Percentiles rank a stretch among this genome's conserved stretches.
Evolutionary conservation across 1,140 invertebrate genomes (phyloP).

Genomic region (Rhopalosiphum maidis): DNA sequence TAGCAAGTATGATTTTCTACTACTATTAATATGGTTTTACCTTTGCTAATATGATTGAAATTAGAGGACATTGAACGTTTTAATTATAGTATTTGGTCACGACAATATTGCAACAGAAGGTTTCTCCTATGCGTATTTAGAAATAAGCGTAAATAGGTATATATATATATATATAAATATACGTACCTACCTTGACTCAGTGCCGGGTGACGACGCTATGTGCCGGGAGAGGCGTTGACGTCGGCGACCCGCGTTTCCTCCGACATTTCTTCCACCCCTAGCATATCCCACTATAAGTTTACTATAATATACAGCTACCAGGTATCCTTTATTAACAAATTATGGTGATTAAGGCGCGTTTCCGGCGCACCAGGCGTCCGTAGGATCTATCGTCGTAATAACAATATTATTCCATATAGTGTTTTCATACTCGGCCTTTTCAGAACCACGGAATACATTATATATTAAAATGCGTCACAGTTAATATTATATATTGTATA

Average conservation of each 20-base stretch:
- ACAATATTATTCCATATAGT: neutral
- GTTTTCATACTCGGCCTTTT: neutral
- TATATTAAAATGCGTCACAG: neutral
- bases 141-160: neutral
- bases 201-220: neutral
- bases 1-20: no score
- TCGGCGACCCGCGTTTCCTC: conserved; percentile 2
- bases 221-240: neutral
- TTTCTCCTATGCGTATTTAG: neutral
- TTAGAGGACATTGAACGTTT: neutral
- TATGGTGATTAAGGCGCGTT: conserved; percentile 26
- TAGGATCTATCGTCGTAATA: conserved; percentile 14
- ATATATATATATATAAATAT: neutral
- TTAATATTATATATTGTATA: neutral
- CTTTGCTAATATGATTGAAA: neutral
- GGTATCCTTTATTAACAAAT: conserved; percentile 36
- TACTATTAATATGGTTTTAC: neutral
- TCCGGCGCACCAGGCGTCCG: neutral
- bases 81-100: neutral
- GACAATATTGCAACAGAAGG: neutral
- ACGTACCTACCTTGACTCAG: neutral
- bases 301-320: neutral
- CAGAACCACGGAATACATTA: neutral
- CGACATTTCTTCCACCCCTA: neutral
- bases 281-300: neutral